Conservation (phyloP, 1,140 invertebrate species). For the Eciton burchellii region DNA sequence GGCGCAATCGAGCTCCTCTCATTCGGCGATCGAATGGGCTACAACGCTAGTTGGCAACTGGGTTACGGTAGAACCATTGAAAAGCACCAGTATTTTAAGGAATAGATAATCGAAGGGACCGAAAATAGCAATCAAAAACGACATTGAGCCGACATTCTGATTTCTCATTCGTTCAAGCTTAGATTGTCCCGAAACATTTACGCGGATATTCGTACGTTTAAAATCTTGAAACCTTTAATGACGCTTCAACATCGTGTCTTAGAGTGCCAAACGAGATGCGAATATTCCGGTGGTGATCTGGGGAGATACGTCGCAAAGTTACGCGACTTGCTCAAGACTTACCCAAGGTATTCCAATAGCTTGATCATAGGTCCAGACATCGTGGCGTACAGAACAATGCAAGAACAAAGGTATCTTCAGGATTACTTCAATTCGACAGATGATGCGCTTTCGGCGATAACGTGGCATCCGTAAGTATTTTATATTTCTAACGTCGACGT, state of each 20-base stretch:
- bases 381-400: conserved; percentile 75
- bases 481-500: background rate
- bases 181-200: background rate
- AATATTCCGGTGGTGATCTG: conserved; percentile 78
- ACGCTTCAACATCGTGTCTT: too few relatives aligned
- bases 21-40: conserved; percentile 86
- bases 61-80: conserved; percentile 86
- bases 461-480: conserved; percentile 88
- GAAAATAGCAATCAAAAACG: background rate
- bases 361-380: conserved; percentile 83
- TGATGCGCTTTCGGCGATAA: conserved; percentile 86
- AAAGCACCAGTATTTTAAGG: conserved; percentile 2
- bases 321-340: conserved; percentile 86
- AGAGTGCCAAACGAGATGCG: conserved; percentile 81
- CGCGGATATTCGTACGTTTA: too few relatives aligned
- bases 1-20: conserved; percentile 86
- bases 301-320: conserved; percentile 86
- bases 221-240: too few relatives aligned
- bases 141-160: background rate
- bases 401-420: conserved; percentile 86
- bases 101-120: background rate
- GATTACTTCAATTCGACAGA: conserved; percentile 86
- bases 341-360: conserved; percentile 82
- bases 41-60: conserved; percentile 88
- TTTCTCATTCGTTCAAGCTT: background rate